A percentile compares a stretch with the other conserved stretches of the same genome.
Evolutionary conservation across 2,888 invertebrate genomes (phyloP).

Genomic region (Melanostoma scalare): DNA sequence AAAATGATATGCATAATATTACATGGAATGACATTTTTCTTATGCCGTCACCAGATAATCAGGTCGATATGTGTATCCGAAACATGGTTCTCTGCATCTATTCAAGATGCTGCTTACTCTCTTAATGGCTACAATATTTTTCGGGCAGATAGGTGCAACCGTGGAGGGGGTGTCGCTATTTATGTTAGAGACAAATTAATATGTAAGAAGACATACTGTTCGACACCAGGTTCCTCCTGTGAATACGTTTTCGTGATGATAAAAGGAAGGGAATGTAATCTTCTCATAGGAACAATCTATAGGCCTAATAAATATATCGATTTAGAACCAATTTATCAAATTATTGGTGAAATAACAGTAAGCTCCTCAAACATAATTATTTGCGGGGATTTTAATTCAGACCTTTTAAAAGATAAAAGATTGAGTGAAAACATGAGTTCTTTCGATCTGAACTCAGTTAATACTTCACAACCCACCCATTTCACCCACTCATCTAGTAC

Average conservation of each 20-base stretch:
- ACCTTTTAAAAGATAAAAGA: conserved; percentile 1
- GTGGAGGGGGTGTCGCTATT: not conserved
- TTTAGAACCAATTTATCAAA: too few relatives aligned
- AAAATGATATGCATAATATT: too few relatives aligned
- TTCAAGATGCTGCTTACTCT: not conserved
- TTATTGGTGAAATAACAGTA: too few relatives aligned
- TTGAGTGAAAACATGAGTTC: not conserved
- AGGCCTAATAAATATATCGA: not conserved
- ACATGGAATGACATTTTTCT: not conserved
- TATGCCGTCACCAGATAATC: not conserved
- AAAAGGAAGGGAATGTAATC: not conserved
- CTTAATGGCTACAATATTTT: not conserved
- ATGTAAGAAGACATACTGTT: not conserved
- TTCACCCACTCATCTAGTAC: conserved; percentile 12
- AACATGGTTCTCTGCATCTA: conserved; percentile 8
- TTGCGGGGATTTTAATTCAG: not conserved
- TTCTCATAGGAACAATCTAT: conserved; percentile 6
- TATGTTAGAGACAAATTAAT: not conserved
- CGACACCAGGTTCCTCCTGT: too few relatives aligned
- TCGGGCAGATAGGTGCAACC: not conserved
- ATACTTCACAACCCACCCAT: not conserved
- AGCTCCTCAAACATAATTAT: too few relatives aligned
- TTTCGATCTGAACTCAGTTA: not conserved
- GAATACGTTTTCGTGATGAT: not conserved
- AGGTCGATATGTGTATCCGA: not conserved